A percentile compares a stretch with the other conserved stretches of the same genome.
Evolutionary conservation across 1,140 invertebrate genomes (phyloP).

Genomic region (Euura lappo): DNA sequence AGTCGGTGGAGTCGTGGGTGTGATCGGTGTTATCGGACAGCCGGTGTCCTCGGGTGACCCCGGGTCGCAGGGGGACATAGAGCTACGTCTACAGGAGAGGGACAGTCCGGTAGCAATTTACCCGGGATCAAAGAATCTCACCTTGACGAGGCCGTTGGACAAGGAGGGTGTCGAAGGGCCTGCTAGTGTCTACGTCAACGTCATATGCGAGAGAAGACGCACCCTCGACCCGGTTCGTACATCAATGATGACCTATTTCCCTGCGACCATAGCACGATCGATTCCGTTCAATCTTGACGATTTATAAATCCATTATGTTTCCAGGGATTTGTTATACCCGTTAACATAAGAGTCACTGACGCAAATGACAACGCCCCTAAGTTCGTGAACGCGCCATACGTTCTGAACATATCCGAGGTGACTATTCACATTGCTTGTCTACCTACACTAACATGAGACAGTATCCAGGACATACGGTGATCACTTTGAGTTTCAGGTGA

Average conservation of each 20-base stretch:
- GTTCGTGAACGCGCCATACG: conserved; percentile 83
- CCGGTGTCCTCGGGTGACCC: conserved; percentile 76
- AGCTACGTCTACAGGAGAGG: conserved; percentile 77
- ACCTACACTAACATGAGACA: no score
- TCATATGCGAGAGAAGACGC: conserved; percentile 80
- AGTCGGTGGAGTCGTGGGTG: conserved; percentile 79
- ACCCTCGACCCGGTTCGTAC: conserved; percentile 76
- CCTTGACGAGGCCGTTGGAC: conserved; percentile 77
- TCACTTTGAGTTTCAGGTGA: conserved; percentile 62
- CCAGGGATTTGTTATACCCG: conserved; percentile 85
- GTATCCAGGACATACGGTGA: no score
- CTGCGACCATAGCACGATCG: conserved; percentile 6
- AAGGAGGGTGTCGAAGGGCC: conserved; percentile 85
- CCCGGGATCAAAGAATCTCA: conserved; percentile 80
- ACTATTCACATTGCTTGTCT: conserved; percentile 14
- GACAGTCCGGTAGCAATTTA: conserved; percentile 80
- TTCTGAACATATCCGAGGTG: conserved; percentile 83
- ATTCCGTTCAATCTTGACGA: conserved; percentile 14
- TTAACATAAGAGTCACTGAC: conserved; percentile 90
- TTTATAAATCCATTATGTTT: conserved; percentile 12
- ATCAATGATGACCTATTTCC: background rate
- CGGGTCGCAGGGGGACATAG: conserved; percentile 75
- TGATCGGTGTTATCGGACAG: conserved; percentile 81
- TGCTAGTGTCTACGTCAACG: conserved; percentile 83
- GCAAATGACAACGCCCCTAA: conserved; percentile 90